Conservation (phyloP, 92 coral and sea anemone genomes). For the Bergia sp. region DNA sequence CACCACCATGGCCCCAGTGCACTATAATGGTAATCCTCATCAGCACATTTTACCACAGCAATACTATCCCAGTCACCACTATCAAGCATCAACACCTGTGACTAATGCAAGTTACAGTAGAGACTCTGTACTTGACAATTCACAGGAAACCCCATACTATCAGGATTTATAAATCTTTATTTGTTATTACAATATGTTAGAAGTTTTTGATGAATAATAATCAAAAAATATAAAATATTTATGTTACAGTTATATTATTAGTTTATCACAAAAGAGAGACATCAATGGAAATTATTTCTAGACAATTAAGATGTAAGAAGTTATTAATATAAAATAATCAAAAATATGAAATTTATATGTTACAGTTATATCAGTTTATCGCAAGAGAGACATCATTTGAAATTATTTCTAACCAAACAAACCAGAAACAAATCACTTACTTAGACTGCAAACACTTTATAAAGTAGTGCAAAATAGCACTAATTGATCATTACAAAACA, state of each 20-base stretch:
- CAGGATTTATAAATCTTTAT: constrained; percentile 21
- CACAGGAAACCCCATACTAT: neutral
- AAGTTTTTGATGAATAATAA: constrained; percentile 19
- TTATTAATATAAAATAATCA: neutral
- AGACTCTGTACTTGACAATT: too few relatives aligned
- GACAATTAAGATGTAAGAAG: neutral
- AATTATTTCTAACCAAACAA: constrained; percentile 25
- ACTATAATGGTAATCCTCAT: too few relatives aligned
- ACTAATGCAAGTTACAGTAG: too few relatives aligned
- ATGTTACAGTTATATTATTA: constrained; percentile 13
- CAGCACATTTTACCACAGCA: too few relatives aligned
- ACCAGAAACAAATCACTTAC: neutral
- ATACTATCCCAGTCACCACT: too few relatives aligned
- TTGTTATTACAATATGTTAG: constrained; percentile 17
- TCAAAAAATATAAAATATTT: constrained; percentile 17
- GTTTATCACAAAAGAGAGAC: constrained; percentile 21
- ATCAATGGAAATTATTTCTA: constrained; percentile 2
- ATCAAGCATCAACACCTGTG: too few relatives aligned
- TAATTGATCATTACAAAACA: constrained; percentile 24
- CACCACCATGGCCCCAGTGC: too few relatives aligned
- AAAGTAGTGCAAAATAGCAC: constrained; percentile 26
- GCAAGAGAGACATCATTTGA: constrained; percentile 21
- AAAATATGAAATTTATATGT: neutral
- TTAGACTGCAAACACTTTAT: constrained; percentile 19
- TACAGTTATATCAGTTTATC: constrained; percentile 28